Conservation (phyloP, 1,140 invertebrate genomes). For the Neelides sp. region DNA sequence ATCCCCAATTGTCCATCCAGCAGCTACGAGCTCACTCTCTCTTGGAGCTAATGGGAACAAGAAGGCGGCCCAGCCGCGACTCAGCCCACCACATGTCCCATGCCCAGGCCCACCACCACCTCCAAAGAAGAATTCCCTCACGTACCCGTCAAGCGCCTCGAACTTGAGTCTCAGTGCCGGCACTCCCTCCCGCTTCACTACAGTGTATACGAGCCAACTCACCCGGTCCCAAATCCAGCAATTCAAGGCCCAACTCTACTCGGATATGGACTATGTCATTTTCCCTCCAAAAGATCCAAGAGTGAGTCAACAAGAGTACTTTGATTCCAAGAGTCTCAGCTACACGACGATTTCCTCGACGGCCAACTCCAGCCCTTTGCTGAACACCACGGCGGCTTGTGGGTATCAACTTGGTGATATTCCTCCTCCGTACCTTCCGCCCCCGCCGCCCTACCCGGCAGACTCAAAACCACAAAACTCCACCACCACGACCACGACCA, state of each 20-base stretch:
- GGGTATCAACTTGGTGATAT: conserved; percentile 13
- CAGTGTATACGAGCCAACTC: conserved; percentile 51
- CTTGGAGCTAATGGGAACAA: neutral
- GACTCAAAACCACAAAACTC: neutral
- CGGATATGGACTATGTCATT: conserved; percentile 77
- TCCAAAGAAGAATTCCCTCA: conserved; percentile 32
- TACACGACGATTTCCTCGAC: conserved; percentile 18
- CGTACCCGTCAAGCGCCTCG: conserved; percentile 21
- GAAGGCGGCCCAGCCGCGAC: neutral
- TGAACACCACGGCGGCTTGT: conserved; percentile 35
- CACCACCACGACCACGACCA: neutral
- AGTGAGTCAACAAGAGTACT: conserved; percentile 74
- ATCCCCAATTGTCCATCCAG: conserved; percentile 27
- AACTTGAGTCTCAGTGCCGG: conserved; percentile 34
- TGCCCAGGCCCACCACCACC: neutral
- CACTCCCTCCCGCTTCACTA: conserved; percentile 38
- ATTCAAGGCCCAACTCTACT: conserved; percentile 73
- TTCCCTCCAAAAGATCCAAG: conserved; percentile 77
- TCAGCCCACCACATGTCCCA: neutral
- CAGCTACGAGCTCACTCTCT: conserved; percentile 14
- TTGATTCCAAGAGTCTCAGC: conserved; percentile 65
- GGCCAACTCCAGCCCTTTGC: conserved; percentile 30
- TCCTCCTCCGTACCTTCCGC: conserved; percentile 46
- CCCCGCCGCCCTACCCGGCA: conserved; percentile 41
- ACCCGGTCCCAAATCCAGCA: conserved; percentile 64